Base-by-base conservation (phyloP, 2,888 invertebrate genomes). In the Ennomos fuscantarius region DNA sequence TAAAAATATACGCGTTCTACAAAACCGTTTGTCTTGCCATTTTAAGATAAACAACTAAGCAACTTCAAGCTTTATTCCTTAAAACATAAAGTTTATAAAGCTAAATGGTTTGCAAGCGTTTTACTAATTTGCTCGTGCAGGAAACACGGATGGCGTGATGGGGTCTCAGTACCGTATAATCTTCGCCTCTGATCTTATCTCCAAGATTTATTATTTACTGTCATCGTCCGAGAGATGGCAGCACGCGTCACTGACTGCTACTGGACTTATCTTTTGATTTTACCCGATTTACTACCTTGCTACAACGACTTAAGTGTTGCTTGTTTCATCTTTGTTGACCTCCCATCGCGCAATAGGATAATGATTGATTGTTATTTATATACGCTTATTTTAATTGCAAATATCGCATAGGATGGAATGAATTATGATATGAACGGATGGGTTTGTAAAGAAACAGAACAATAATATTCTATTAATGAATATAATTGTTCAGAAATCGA, bases 151-250 rank as follows among this genome's bases (percentile, higher is more conserved):
- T 90, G 88, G 88, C 82, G 83, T 89, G 86, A 80, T 86, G 85
- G 81, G 81, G 85, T 83, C 84, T 81, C 84, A 84, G 79, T 75
- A 85, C 84, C 91, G 91, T 91, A 86, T 92, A 92, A 92, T 92
- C 90, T 89, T 82, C 74, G 81, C 81, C 82, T 89, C 85, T 88
- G 92, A 92, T 91, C 87, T 92, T 92, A 92, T 92, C 92, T 75
- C 48, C 15, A 81, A 86, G 91, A 92, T 92, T 92, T 92, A 92
- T 91, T 90, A 86, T 83, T 80, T 81, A 82, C 88, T 88, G 89
- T 89, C 89, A 85, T 83, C 89, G 81, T 70, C 83, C 88, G 77
- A 84, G 83, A 91, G 91, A 89, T 91, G 91, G 89, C 89, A 85
- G 85, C 87, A 88, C 86, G 89, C 89, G 82, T 87, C 89, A 87